Base-by-base conservation (phyloP, 2,888 invertebrate genomes). In the Heliconius hortense region DNA sequence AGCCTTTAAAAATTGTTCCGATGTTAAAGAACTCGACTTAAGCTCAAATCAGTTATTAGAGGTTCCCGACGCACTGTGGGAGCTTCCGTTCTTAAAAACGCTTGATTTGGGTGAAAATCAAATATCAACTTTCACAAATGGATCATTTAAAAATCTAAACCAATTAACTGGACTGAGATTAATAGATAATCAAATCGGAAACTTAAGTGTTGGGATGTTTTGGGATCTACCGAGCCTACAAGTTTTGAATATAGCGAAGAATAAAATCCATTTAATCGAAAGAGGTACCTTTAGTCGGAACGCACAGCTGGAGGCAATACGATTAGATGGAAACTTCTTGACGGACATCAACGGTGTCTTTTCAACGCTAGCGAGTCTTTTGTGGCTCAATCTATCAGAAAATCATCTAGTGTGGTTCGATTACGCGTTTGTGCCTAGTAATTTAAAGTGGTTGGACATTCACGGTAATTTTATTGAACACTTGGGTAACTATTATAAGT, bases 351-450 rank as follows among this genome's bases (percentile, higher is more conserved):
- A 98, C 90, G 98, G 98, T 24, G 97, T 98, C 77, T 97, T 98
- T 87, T 96, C 97, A 56, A 96, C 97, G 76, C 94, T 98, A 43
- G 96, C 97, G n/a, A 97, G 96, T 81, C 94, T 98, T 78, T 92
- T 97, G 85, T 97, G 98, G 96, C 93, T 98, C 77, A 98, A 98
- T 91, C 94, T 98, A 72, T 98, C 98, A 62, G 97, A 97, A 93
- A 98, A 98, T 94, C 97, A 97, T 93, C 94, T 98, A 85, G 97
- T 97, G 82, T 97, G 97, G 97, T 98, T 98, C 90, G 98, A 98
- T 90, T 98, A 97, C 88, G 98, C 98, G 73, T 97, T 98, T 89
- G 96, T 98, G 84, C 98, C 98, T 39, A 96, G 96, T 81, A 97
- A 97, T 90, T 93, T 98, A 76, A 97, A 97, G 91, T 98, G 97